Evolutionary conservation across 2,888 invertebrate species (phyloP), one percentile per base, ranked within the genome.

Genomic region (Ophion costatus): DNA sequence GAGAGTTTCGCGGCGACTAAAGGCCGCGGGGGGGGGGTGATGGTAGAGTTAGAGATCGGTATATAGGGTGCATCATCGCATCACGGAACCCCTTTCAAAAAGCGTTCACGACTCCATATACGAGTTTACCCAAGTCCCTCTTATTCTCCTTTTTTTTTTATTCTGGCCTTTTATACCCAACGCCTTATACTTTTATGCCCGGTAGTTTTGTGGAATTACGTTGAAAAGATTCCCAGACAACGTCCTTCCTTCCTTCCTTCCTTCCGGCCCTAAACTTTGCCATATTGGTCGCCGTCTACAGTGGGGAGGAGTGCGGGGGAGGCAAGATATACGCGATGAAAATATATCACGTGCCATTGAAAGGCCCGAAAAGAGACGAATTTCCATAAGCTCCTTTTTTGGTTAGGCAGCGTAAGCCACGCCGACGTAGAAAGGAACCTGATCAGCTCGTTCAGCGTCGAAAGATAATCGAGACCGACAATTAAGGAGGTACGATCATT

Each of bases 41-140:
- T 51, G 14, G 0, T 51, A 17, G 51, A 51, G 51, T 51, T 51
- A 51, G 14, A 51, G 14, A 51, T 17, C 17, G 51, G 14, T 51
- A 51, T 51, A 51, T 51, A 24, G 67, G 74, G 73, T 81, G 80
- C 80, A 81, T 81, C 80, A 69, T 63, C 74, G 80, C 75, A 73
- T 51, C 57, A 51, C 42, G 45, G 33, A 64, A 64, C 42, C 75
- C 75, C 75, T 75, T 81, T 81, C 33, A 63, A 81, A 69, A 80
- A 66, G 67, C 67, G 29, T 74, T 74, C 74, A 57, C 74, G 74
- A 80, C 74, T 80, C 67, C 33, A 66, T 74, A 74, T 74, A 80
- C 66, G 45, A 74, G 67, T 69, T 80, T 57, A 74, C 69, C 69
- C 33, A 56, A 59, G 67, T 42, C n/a, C 33, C 33, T 22, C 29